Evolutionary conservation across 2,797 vertebrate genomes (phyloP), one percentile per base, ranked within the genome.

Genomic region (Xenops minutus): DNA sequence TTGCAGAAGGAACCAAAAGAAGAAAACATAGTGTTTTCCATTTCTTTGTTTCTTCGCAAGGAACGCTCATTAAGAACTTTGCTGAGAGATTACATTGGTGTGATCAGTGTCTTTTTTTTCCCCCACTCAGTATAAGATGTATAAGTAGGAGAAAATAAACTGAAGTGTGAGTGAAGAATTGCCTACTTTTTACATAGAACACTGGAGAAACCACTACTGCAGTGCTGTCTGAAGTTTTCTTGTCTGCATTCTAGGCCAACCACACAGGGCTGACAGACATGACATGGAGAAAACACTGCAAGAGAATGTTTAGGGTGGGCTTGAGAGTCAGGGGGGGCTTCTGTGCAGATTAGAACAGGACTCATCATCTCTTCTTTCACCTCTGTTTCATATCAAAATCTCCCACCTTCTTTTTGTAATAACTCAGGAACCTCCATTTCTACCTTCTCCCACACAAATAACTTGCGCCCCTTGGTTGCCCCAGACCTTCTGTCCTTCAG

Each of bases 41-140:
- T 85, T 85, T 91, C 44, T 84, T 90, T 82, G 17, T 78, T 85
- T 92, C 73, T 89, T 89, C 88, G 55, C 54, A 88, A 84, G 62
- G 62, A 85, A 78, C 54, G 59, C 13, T 75, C 62, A 75, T 83
- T 84, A 95, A 81, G 55, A 92, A 73, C 48, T 90, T 92, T 32
- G 29, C 54, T 63, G 48, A 88, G 76, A 85, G 58, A 84, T 85
- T 62, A 62, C 66, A 63, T 5, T 76, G 8, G 22, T 80, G n/a
- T 62, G 13, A 46, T 85, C 17, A 6, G 7, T 43, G 34, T 20
- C 22, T 43, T 9, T n/a, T 55, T 36, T 39, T 52, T 17, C 8
- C 9, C 5, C 12, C 26, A 55, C 20, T 66, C 48, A 43, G 20
- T 55, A 27, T 27, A 63, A 69, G 37, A 71, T n/a, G 6, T 66